Percentiles rank a stretch among this genome's conserved stretches.
These are phyloP conservation scores for Apodemia zela DNA, from an alignment of 2,888 invertebrate species.

Conservation along the genomic window DNA sequence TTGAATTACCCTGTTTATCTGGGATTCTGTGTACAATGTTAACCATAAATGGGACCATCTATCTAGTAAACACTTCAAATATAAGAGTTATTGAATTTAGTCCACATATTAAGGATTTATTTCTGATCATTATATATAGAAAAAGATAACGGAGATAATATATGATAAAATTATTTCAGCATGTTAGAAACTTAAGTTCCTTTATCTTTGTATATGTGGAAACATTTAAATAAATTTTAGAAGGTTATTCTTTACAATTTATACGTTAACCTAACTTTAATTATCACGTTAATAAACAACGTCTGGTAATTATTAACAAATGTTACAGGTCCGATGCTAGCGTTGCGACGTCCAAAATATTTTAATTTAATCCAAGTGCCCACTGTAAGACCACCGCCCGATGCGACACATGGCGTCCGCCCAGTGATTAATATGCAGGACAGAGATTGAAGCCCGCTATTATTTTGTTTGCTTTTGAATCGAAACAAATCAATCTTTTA, in stretches of 20 bases:
- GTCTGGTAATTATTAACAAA: conserved; percentile 56
- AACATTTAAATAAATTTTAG: not conserved
- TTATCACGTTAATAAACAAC: conserved; percentile 38
- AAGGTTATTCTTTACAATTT: not conserved
- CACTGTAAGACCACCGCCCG: conserved; percentile 38
- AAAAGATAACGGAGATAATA: no score
- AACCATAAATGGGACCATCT: no score
- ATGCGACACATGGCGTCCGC: conserved; percentile 53
- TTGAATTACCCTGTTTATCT: no score
- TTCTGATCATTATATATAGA: no score
- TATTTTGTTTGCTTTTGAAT: conserved; percentile 46
- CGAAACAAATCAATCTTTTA: not conserved
- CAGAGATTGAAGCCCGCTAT: conserved; percentile 48
- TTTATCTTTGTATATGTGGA: no score
- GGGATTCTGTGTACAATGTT: no score
- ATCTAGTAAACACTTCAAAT: no score
- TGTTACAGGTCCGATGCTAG: conserved; percentile 48
- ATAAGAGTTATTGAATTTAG: no score
- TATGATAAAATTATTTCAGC: no score
- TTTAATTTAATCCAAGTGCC: conserved; percentile 63
- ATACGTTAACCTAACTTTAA: not conserved
- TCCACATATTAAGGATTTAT: no score
- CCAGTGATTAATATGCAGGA: conserved; percentile 71
- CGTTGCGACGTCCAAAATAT: conserved; percentile 51
- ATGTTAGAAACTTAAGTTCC: no score